These are phyloP conservation scores for Aelia acuminata DNA, from an alignment of 2,888 invertebrate genomes.

Conservation along the genomic window DNA sequence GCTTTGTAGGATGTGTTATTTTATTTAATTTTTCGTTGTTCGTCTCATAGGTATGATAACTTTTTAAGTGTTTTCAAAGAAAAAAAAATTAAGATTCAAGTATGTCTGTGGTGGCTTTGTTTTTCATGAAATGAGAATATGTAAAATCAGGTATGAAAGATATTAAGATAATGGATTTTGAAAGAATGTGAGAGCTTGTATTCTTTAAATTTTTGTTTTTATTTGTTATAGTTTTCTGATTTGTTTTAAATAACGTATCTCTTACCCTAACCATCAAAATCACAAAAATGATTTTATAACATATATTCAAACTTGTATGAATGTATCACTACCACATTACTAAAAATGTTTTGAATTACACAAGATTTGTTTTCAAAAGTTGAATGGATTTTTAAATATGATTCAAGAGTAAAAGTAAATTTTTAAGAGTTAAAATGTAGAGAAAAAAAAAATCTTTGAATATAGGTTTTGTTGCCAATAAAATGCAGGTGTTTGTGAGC, in stretches of 20 bases:
- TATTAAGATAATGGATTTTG: conserved; percentile 18
- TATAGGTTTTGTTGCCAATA: conserved; percentile 64
- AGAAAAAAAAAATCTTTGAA: conserved; percentile 63
- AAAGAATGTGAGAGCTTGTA: conserved; percentile 34
- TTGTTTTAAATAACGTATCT: conserved; percentile 38
- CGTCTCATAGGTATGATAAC: not conserved
- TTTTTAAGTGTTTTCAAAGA: conserved; percentile 24
- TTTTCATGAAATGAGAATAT: conserved; percentile 1
- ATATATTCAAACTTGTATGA: conserved; percentile 48
- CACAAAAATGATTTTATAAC: conserved; percentile 33
- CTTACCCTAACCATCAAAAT: conserved; percentile 40
- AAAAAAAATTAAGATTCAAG: conserved; percentile 45
- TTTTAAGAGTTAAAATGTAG: conserved; percentile 59
- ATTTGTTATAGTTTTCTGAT: not conserved
- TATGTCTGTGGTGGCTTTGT: conserved; percentile 36
- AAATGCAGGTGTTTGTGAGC: conserved; percentile 66
- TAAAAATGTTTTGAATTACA: conserved; percentile 48
- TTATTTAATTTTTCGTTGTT: conserved; percentile 28
- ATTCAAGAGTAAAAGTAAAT: conserved; percentile 49
- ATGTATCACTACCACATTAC: conserved; percentile 38
- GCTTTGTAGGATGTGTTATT: conserved; percentile 54
- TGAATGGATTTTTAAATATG: conserved; percentile 50
- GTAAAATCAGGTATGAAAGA: conserved; percentile 31
- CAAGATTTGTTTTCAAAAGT: conserved; percentile 38
- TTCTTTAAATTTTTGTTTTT: conserved; percentile 22